Conservation (phyloP, 2,113 vertebrate species). For the Erinaceus europaeus region DNA sequence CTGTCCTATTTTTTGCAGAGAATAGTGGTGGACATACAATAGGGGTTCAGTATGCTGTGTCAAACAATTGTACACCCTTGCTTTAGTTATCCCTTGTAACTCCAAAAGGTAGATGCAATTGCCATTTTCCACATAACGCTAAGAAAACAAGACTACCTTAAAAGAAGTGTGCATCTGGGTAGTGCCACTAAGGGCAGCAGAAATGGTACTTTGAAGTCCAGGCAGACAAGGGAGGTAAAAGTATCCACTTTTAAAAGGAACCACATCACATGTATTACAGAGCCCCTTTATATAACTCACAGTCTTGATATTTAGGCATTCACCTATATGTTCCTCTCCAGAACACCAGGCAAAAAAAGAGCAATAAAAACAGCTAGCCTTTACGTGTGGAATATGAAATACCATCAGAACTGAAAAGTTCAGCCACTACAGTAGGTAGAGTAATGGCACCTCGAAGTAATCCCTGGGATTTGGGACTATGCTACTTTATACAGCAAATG, state of each 20-base stretch:
- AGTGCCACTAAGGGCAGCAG: too few relatives aligned
- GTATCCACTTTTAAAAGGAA: too few relatives aligned
- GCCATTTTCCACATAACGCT: not conserved
- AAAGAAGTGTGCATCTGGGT: not conserved
- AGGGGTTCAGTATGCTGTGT: not conserved
- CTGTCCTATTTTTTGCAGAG: not conserved
- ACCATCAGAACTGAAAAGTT: not conserved
- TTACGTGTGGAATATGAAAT: too few relatives aligned
- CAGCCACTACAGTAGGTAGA: not conserved
- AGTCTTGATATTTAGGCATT: not conserved
- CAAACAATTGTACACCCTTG: too few relatives aligned
- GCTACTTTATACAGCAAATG: not conserved
- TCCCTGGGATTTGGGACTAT: not conserved
- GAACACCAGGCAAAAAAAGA: fast-evolving
- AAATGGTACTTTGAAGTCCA: fast-evolving
- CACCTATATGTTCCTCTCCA: too few relatives aligned
- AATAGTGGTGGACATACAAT: not conserved
- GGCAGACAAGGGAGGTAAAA: too few relatives aligned
- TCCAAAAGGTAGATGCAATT: not conserved
- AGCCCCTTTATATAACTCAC: fast-evolving
- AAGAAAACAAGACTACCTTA: not conserved
- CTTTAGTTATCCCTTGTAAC: not conserved
- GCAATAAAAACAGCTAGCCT: too few relatives aligned
- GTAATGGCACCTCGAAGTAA: not conserved
- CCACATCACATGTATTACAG: fast-evolving